Conservation (phyloP, 1,140 invertebrate genomes). For the Chrysoperla carnea region DNA sequence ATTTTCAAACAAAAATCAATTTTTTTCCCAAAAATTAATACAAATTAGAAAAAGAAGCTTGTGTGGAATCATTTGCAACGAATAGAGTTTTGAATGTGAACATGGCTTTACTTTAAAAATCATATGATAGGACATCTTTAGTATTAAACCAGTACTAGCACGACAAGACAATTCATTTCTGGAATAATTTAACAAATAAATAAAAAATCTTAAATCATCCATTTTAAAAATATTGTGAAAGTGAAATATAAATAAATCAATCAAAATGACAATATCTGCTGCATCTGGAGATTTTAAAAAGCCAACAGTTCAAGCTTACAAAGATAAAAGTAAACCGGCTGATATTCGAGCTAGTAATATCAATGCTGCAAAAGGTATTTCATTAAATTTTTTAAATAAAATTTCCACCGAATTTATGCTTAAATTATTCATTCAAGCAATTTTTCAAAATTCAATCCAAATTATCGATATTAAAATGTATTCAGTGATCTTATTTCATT, state of each 20-base stretch:
- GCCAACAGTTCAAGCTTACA: slow-evolving; percentile 35
- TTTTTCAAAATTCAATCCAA: neutral
- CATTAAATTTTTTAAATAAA: neutral
- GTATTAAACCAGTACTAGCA: too few species aligned
- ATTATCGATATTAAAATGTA: slow-evolving; percentile 7
- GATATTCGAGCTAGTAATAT: slow-evolving; percentile 95
- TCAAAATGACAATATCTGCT: slow-evolving; percentile 20
- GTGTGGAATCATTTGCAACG: too few species aligned
- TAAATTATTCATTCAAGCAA: neutral
- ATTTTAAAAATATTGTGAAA: neutral
- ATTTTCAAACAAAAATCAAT: too few species aligned
- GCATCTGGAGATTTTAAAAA: slow-evolving; percentile 20
- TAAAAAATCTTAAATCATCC: neutral
- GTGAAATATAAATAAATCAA: neutral
- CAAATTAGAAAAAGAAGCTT: too few species aligned
- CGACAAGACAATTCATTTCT: too few species aligned
- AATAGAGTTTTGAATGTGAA: too few species aligned
- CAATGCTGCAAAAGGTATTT: slow-evolving; percentile 86
- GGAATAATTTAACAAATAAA: too few species aligned
- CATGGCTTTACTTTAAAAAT: too few species aligned
- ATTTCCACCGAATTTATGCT: neutral
- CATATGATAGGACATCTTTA: too few species aligned
- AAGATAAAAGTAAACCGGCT: slow-evolving; percentile 84
- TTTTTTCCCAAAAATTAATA: too few species aligned
- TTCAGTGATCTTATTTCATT: neutral